Conservation (phyloP, 2,113 vertebrate genomes). For the Martes martes region DNA sequence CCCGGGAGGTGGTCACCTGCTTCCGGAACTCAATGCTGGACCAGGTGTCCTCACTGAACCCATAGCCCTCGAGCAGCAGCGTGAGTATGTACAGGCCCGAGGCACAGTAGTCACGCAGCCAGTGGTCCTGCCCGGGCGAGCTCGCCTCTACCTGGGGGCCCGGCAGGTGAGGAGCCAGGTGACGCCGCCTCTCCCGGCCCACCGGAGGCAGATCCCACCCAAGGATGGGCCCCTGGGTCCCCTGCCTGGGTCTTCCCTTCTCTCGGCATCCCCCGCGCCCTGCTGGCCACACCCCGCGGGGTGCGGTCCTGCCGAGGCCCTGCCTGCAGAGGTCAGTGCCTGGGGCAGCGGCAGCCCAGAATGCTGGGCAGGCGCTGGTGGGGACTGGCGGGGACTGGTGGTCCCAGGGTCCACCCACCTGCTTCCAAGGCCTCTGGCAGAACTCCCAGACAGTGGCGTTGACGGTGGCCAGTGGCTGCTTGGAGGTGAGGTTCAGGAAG, state of each 20-base stretch:
- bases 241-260: no score
- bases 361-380: neutral
- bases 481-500: slow-evolving; percentile 85
- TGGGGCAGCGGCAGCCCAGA: neutral
- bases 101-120: slow-evolving; percentile 84
- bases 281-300: slow-evolving; percentile 68
- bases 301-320: slow-evolving; percentile 74
- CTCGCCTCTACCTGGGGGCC: slow-evolving; percentile 43
- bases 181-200: neutral
- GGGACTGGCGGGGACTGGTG: neutral
- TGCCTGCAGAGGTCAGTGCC: slow-evolving; percentile 79
- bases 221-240: rapidly evolving
- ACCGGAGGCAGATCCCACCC: rapidly evolving
- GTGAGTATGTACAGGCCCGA: slow-evolving; percentile 81
- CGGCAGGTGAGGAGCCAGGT: neutral
- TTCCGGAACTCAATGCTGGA: slow-evolving; percentile 83
- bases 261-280: rapidly evolving
- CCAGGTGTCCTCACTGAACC: slow-evolving; percentile 84
- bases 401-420: slow-evolving; percentile 69
- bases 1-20: slow-evolving; percentile 78
- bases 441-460: slow-evolving; percentile 77
- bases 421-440: slow-evolving; percentile 82
- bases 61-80: slow-evolving; percentile 86
- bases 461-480: slow-evolving; percentile 63
- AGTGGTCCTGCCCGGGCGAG: neutral